Conservation (phyloP, 2,113 vertebrate genomes). For the Hippoglossus stenolepis region DNA sequence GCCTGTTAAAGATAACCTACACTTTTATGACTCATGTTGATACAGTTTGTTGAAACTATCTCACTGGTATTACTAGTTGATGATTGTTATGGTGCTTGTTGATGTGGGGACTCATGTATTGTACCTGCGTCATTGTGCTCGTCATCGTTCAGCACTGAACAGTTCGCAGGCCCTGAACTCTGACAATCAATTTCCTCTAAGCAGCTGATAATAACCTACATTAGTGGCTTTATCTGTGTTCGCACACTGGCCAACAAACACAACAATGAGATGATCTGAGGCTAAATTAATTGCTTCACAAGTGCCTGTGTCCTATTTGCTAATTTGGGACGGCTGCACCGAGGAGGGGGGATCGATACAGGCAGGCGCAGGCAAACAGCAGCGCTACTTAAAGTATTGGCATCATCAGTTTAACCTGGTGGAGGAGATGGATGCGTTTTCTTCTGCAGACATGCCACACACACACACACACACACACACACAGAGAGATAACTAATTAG, state of each 20-base stretch:
- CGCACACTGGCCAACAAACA: slow-evolving; percentile 31
- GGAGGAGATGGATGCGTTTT: slow-evolving; percentile 12
- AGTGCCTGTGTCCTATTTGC: slow-evolving; percentile 55
- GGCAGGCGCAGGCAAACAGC: slow-evolving; percentile 15
- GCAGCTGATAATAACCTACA: slow-evolving; percentile 64
- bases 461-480: neutral
- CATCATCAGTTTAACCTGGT: slow-evolving; percentile 29
- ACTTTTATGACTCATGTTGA: neutral
- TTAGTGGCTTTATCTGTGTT: slow-evolving; percentile 56
- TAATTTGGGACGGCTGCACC: slow-evolving; percentile 52
- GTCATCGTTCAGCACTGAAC: slow-evolving; percentile 18
- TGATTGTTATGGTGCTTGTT: neutral
- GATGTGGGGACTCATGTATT: neutral
- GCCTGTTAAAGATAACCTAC: too few relatives aligned
- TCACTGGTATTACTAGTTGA: too few relatives aligned
- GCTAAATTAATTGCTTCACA: slow-evolving; percentile 56
- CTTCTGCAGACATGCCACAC: slow-evolving; percentile 6
- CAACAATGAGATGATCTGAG: slow-evolving; percentile 21
- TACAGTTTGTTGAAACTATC: neutral
- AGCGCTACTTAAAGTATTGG: slow-evolving; percentile 29
- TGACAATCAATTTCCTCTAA: slow-evolving; percentile 56
- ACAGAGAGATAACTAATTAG: neutral
- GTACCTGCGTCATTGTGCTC: slow-evolving; percentile 11
- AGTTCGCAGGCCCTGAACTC: slow-evolving; percentile 19
- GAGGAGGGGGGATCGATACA: slow-evolving; percentile 59